Conservation (phyloP, 1,140 invertebrate species). For the Teleogryllus occipitalis region DNA sequence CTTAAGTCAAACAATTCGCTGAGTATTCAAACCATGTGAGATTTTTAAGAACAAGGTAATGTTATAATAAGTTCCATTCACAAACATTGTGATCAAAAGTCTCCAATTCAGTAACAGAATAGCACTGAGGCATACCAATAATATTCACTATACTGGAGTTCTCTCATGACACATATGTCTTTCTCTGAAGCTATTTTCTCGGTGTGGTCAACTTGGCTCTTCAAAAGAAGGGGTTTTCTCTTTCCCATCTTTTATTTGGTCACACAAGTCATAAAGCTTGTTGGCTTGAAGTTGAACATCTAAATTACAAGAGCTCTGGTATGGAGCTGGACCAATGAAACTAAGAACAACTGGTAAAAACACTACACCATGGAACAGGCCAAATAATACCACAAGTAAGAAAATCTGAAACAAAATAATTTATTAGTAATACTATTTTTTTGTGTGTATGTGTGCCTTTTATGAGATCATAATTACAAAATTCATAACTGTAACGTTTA, state of each 20-base stretch:
- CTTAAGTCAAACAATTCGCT: no score
- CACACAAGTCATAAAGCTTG: constrained; percentile 6
- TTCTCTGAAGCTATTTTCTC: not conserved
- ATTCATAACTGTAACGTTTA: constrained; percentile 15
- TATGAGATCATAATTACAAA: constrained; percentile 10
- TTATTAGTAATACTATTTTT: not conserved
- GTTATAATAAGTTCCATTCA: no score
- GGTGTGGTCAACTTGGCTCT: not conserved
- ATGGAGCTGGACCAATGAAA: constrained; percentile 54
- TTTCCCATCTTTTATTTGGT: constrained; percentile 1
- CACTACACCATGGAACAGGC: constrained; percentile 65
- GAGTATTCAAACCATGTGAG: no score
- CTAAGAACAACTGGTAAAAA: constrained; percentile 67
- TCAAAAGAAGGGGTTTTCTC: not conserved
- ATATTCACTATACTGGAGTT: not conserved
- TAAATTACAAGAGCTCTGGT: constrained; percentile 27
- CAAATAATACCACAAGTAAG: constrained; percentile 63
- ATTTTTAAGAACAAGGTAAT: no score
- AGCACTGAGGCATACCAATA: not conserved
- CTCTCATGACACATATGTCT: not conserved
- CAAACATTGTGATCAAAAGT: not conserved
- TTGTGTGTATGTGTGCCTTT: not conserved
- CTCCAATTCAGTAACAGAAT: not conserved
- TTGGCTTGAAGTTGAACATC: not conserved
- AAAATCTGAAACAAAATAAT: constrained; percentile 51